These are phyloP conservation scores for Chelmon rostratus DNA, from an alignment of 2,797 vertebrate genomes.

Conservation along the genomic window DNA sequence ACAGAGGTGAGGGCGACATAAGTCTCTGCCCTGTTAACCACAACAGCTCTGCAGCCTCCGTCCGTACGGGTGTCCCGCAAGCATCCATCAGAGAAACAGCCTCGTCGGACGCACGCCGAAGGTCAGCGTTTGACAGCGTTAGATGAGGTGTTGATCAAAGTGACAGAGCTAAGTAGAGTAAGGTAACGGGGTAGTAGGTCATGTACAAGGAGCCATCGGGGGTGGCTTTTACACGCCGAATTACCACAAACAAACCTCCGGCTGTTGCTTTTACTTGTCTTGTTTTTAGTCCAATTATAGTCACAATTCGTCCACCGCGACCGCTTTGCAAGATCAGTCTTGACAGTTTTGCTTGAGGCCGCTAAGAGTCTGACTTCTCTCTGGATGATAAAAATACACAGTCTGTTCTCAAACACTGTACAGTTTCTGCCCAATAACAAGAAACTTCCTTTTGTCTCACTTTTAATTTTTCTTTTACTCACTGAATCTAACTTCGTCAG, in stretches of 20 bases:
- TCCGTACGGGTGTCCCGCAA: background rate
- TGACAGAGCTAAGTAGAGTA: constrained; percentile 48
- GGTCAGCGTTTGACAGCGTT: constrained; percentile 40
- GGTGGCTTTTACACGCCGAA: background rate
- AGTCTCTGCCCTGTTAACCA: constrained; percentile 23
- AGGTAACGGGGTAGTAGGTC: constrained; percentile 43
- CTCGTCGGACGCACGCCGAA: constrained; percentile 9
- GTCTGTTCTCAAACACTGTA: background rate
- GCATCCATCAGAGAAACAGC: constrained; percentile 46
- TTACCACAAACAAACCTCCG: constrained; percentile 6
- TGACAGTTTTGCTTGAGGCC: constrained; percentile 9
- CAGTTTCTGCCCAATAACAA: background rate
- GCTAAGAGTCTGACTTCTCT: background rate
- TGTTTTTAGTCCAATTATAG: constrained; percentile 11
- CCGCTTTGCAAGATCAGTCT: background rate
- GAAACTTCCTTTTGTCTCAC: background rate
- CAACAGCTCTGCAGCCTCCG: constrained; percentile 14
- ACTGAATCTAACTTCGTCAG: background rate
- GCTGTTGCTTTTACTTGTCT: background rate
- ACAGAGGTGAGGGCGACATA: constrained; percentile 30
- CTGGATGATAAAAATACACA: background rate
- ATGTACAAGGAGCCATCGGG: constrained; percentile 1
- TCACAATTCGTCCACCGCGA: background rate
- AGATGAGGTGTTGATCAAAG: constrained; percentile 53
- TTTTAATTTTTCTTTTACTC: background rate